Conservation (phyloP, 2,888 invertebrate genomes). For the Agonopterix alstromeriana region DNA sequence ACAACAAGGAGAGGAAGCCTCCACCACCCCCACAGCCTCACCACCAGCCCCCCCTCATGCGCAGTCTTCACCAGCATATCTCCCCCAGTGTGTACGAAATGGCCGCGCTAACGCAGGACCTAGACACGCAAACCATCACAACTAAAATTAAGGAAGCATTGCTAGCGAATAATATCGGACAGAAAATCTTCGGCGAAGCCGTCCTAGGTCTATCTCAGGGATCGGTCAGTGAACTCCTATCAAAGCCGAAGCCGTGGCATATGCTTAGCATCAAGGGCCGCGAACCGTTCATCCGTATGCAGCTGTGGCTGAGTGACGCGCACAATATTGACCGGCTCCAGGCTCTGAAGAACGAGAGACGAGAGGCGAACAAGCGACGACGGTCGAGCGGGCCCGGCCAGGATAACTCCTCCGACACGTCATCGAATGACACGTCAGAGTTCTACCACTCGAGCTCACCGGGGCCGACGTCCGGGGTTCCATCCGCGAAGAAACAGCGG, state of each 20-base stretch:
- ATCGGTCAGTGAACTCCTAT: slow-evolving; percentile 96
- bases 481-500: slow-evolving; percentile 95
- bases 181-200: slow-evolving; percentile 98
- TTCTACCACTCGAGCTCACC: slow-evolving; percentile 91
- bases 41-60: slow-evolving; percentile 80
- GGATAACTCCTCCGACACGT: slow-evolving; percentile 92
- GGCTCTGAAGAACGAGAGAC: slow-evolving; percentile 91
- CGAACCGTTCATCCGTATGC: slow-evolving; percentile 97
- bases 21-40: slow-evolving; percentile 77
- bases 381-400: slow-evolving; percentile 89
- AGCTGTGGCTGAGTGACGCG: slow-evolving; percentile 96
- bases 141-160: slow-evolving; percentile 98
- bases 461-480: slow-evolving; percentile 84
- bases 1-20: slow-evolving; percentile 75
- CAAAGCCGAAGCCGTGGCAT: slow-evolving; percentile 99
- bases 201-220: slow-evolving; percentile 97
- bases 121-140: slow-evolving; percentile 97
- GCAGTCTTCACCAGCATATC: slow-evolving; percentile 88
- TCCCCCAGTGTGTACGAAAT: slow-evolving; percentile 98
- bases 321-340: slow-evolving; percentile 96
- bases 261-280: slow-evolving; percentile 98
- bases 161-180: slow-evolving; percentile 97
- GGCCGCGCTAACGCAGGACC: slow-evolving; percentile 96
- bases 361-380: slow-evolving; percentile 93
- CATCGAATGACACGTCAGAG: slow-evolving; percentile 91